Conservation (phyloP, 2,113 vertebrate genomes). For the Leuciscus idus region DNA sequence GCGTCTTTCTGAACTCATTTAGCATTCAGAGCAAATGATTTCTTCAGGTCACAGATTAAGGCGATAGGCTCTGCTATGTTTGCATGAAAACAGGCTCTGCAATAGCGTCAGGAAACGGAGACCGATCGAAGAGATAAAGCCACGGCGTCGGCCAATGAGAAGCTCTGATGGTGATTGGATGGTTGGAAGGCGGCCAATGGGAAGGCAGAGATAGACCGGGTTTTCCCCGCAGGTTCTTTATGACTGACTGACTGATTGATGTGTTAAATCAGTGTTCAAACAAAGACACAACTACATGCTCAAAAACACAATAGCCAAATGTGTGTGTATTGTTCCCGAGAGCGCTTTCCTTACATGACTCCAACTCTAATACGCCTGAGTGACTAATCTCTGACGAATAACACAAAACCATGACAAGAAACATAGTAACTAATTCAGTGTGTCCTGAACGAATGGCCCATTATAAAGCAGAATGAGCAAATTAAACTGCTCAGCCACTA, state of each 20-base stretch:
- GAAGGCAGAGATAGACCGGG: constrained; percentile 11
- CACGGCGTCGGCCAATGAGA: constrained; percentile 35
- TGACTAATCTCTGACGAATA: background rate
- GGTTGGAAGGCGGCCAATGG: constrained; percentile 49
- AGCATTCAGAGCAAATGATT: constrained; percentile 45
- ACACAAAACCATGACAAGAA: background rate
- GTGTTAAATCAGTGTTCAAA: constrained; percentile 14
- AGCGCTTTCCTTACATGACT: background rate
- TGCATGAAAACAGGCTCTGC: constrained; percentile 54
- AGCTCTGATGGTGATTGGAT: constrained; percentile 52
- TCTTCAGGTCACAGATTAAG: constrained; percentile 61
- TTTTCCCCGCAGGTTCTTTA: constrained; percentile 44
- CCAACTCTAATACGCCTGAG: background rate
- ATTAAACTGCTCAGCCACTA: background rate
- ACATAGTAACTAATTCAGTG: background rate
- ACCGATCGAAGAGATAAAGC: constrained; percentile 58
- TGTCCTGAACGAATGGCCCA: background rate
- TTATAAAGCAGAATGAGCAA: background rate
- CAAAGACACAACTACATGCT: constrained; percentile 8
- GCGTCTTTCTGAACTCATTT: background rate
- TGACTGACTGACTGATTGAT: constrained; percentile 17
- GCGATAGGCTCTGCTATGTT: constrained; percentile 24
- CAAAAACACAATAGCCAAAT: background rate
- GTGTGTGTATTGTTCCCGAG: background rate
- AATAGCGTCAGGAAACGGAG: constrained; percentile 60